Evolutionary conservation across 2,888 invertebrate genomes (phyloP), one percentile per base, ranked within the genome.

Genomic region (Drosophila paranaensis): DNA sequence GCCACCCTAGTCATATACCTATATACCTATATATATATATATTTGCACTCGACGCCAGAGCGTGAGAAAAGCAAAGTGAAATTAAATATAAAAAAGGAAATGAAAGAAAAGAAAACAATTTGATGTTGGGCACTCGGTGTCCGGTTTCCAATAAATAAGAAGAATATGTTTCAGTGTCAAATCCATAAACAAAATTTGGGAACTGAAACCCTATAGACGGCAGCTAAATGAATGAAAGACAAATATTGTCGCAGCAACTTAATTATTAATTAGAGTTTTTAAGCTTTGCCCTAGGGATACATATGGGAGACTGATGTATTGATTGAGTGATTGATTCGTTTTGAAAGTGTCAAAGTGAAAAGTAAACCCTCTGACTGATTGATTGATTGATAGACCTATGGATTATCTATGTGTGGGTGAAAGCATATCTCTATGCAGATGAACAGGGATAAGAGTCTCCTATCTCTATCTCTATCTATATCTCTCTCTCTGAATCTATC

Each of bases 31-130:
- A 30, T 30, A 30, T 30, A 33, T 6, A 8, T 13, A 58, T 33
- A 46, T 40, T 50, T 50, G n/a, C 35, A 25, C 20, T 10, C 4
- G 25, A 14, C n/a, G 27, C 10, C 39, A 54, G n/a, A 63, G 58
- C 85, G 80, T 81, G 80, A 64, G 85, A 81, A 84, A 74, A 27
- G 14, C 60, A 71, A 79, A 71, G 61, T 30, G 25, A 54, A 30
- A 30, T 27, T 2, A 53, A 37, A 39, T 20, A 33, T 20, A 39
- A 54, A 54, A 27, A 53, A 37, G 4, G 13, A 54, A 27, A 54
- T 27, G 27, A 27, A 27, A 3, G 4, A 25, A 25, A n/a, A n/a
- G 0, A 40, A 16, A 30, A 40, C 33, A 25, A 43, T 43, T 55
- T 16, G 53, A 51, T 5, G n/a, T 35, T 30, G 25, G 2, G 5